Evolutionary conservation across 2,113 vertebrate species (phyloP).

Genomic region (Hemichromis elongatus): DNA sequence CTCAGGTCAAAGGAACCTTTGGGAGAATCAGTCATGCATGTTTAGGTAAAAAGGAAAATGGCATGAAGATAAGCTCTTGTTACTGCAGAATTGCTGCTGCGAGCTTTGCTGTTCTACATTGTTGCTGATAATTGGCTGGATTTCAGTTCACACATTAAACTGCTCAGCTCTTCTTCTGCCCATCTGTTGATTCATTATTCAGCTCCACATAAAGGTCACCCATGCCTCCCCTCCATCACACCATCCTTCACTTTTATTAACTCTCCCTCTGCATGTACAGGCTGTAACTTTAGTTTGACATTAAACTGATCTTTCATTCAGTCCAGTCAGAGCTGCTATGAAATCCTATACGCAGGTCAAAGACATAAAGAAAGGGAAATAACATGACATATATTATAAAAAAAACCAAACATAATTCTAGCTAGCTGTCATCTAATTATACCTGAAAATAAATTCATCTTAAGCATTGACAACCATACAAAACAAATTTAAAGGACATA

Average conservation of each 20-base stretch:
- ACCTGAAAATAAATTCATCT: not conserved
- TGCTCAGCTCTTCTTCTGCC: not conserved
- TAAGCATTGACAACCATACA: not conserved
- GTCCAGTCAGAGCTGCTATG: not conserved
- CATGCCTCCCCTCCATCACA: slow-evolving; percentile 16
- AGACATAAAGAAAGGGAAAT: not conserved
- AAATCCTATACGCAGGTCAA: not conserved
- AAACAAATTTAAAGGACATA: not conserved
- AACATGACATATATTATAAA: not conserved
- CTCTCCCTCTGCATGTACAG: not conserved
- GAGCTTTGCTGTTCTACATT: not conserved
- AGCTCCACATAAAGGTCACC: slow-evolving; percentile 44
- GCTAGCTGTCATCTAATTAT: not conserved
- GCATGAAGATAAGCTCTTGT: not conserved
- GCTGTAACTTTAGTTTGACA: slow-evolving; percentile 36
- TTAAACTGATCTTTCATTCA: slow-evolving; percentile 14
- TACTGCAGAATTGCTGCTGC: not conserved
- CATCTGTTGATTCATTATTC: slow-evolving; percentile 46
- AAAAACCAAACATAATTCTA: not conserved
- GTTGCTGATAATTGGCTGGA: not conserved
- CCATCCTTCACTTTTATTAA: slow-evolving; percentile 37
- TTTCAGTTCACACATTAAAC: not conserved
- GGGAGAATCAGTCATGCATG: not conserved
- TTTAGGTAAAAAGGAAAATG: not conserved
- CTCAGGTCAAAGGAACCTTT: not conserved